Evolutionary conservation across 1,140 invertebrate genomes (phyloP).

Genomic region (Lucilia sericata): DNA sequence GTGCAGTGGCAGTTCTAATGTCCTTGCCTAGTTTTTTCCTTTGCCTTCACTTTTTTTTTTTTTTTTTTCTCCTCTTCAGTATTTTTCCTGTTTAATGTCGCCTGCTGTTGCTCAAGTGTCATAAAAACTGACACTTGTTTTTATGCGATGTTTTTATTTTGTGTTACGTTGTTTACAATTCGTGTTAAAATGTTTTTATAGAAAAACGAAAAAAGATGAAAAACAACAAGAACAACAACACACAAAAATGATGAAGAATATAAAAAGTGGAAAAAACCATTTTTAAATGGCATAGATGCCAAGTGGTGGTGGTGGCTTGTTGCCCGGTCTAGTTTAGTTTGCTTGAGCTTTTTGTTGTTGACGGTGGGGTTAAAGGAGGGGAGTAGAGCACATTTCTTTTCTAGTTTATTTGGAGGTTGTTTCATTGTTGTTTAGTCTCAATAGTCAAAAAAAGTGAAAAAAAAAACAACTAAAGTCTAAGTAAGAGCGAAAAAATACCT

Average conservation of each 20-base stretch:
- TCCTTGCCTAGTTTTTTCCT: background rate
- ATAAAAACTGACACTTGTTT: constrained; percentile 43
- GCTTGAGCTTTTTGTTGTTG: background rate
- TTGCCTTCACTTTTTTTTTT: too few species aligned
- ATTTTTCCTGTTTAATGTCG: constrained; percentile 35
- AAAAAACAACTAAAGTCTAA: background rate
- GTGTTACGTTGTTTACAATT: constrained; percentile 41
- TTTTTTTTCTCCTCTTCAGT: background rate
- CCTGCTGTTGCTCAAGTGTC: constrained; percentile 40
- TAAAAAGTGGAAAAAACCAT: constrained; percentile 1
- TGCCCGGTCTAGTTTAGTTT: background rate
- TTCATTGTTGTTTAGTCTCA: background rate
- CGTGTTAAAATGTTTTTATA: constrained; percentile 42
- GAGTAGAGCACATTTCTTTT: too few species aligned
- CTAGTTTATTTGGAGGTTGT: too few species aligned
- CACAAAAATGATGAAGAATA: constrained; percentile 21
- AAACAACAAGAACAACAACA: background rate
- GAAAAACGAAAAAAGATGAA: background rate
- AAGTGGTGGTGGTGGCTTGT: background rate
- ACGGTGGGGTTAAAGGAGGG: too few species aligned
- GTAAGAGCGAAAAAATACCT: too few species aligned
- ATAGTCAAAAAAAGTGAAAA: background rate
- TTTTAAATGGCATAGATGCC: background rate
- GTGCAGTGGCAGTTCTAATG: background rate
- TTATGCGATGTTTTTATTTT: constrained; percentile 35